Conservation (phyloP, 1,140 invertebrate genomes). For the Calephelis virginiensis region DNA sequence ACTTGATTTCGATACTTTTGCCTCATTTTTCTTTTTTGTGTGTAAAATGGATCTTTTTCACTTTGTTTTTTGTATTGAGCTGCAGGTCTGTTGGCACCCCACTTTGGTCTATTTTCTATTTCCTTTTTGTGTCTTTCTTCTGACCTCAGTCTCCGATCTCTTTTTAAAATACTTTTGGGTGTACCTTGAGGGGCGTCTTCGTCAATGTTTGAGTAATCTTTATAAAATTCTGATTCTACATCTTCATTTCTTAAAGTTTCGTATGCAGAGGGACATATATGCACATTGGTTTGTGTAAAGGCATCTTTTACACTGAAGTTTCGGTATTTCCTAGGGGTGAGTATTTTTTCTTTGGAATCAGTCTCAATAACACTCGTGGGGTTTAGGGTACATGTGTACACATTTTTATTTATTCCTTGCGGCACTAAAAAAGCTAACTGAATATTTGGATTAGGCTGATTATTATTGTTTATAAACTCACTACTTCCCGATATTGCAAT, state of each 20-base stretch:
- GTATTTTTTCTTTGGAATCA: conserved; percentile 65
- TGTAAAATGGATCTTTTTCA: conserved; percentile 87
- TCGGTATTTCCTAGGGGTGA: conserved; percentile 83
- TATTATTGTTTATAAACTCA: conserved; percentile 57
- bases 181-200: conserved; percentile 73
- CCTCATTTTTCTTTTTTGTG: conserved; percentile 81
- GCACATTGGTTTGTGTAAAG: conserved; percentile 83
- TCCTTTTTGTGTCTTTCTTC: conserved; percentile 77
- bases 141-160: conserved; percentile 74
- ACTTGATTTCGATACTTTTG: conserved; percentile 76
- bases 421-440: conserved; percentile 80
- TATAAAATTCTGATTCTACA: conserved; percentile 51
- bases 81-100: conserved; percentile 84
- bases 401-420: conserved; percentile 63
- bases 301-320: conserved; percentile 79
- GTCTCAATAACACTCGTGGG: conserved; percentile 50
- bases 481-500: conserved; percentile 61
- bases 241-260: conserved; percentile 51
- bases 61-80: conserved; percentile 87
- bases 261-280: conserved; percentile 42
- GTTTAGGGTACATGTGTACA: conserved; percentile 65
- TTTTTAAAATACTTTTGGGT: conserved; percentile 62
- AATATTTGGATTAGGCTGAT: conserved; percentile 57
- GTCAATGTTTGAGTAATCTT: conserved; percentile 69
- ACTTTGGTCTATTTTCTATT: conserved; percentile 81